Base-by-base conservation (phyloP, 2,113 vertebrate genomes). In the Perca fluviatilis region DNA sequence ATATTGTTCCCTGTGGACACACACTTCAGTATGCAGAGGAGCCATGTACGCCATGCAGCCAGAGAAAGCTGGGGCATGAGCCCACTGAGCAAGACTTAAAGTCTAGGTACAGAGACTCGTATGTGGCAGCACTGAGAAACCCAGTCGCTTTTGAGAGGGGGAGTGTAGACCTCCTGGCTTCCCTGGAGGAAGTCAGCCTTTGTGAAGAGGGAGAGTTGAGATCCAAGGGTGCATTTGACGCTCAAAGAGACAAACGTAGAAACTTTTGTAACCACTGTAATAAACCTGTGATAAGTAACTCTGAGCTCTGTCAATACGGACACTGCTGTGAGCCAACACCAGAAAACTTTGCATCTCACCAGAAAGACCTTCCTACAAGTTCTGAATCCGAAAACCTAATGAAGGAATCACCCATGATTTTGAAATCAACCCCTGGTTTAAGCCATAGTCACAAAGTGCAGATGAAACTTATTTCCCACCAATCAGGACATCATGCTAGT, bases 71-170 rank as follows among this genome's bases (percentile, higher is more conserved):
- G 56, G 92, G 94, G 57, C 88, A 62, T 16, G 92, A 96, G 49
- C 76, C 36, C 0, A 80, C 70, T 25, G 73, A 82, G 2, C 92
- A 92, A 0, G 81, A 95, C 63, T 63, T 94, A 1, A 96, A 95
- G 54, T 92, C 87, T 73, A 94, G 95, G 66, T 95, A 95, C 30
- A 95, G 94, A 0, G 95, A 97, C 47, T 97, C 97, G 1, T 96
- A 96, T 53, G 25, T 96, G 74, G 95, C 90, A 0, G 95, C 96
- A 0, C 92, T 96, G 21, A 94, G 94, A 88, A 96, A 97, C 80
- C 96, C 96, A 0, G 93, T 95, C 6, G 82, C 84, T 66, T 95
- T 96, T 1, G 92, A 94, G 72, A 94, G 92, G 1, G 93, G 93
- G 10, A 91, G 91, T 6, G 90, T 91, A 8, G 91, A 93, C 33